Conservation (phyloP, 2,888 invertebrate genomes). For the Laothoe populi region DNA sequence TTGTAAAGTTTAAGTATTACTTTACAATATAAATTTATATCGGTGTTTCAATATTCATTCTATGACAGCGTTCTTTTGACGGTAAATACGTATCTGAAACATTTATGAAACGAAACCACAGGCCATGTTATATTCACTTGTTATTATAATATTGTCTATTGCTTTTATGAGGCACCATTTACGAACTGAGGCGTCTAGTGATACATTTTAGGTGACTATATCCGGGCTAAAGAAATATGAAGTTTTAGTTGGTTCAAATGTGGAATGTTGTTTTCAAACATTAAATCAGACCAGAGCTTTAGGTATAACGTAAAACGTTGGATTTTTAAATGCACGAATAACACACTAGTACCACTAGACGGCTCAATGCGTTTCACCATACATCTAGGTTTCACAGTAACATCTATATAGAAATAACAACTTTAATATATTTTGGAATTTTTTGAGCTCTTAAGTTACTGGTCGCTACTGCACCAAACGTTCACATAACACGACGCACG, state of each 20-base stretch:
- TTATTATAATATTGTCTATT: conserved; percentile 34
- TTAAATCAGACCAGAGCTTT: not conserved
- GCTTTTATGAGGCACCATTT: conserved; percentile 38
- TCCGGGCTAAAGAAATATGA: not conserved
- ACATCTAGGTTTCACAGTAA: conserved; percentile 21
- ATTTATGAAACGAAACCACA: conserved; percentile 16
- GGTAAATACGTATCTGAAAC: not conserved
- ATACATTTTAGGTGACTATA: not conserved
- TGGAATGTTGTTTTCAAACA: not conserved
- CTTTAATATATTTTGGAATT: conserved; percentile 33
- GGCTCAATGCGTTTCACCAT: conserved; percentile 7
- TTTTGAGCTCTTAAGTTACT: conserved; percentile 38
- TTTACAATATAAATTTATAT: not conserved
- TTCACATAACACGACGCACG: conserved; percentile 24
- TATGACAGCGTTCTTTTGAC: not conserved
- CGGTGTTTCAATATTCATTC: not conserved
- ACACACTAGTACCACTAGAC: not conserved
- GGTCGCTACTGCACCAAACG: conserved; percentile 35
- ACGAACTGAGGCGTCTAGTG: conserved; percentile 1
- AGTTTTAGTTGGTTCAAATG: not conserved
- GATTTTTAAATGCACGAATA: not conserved
- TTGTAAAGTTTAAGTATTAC: not conserved
- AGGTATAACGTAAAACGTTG: too few species aligned
- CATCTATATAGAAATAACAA: conserved; percentile 23
- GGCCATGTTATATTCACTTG: conserved; percentile 16